Conservation (phyloP, 2,888 invertebrate species). For the Zaprionus obscuricornis region DNA sequence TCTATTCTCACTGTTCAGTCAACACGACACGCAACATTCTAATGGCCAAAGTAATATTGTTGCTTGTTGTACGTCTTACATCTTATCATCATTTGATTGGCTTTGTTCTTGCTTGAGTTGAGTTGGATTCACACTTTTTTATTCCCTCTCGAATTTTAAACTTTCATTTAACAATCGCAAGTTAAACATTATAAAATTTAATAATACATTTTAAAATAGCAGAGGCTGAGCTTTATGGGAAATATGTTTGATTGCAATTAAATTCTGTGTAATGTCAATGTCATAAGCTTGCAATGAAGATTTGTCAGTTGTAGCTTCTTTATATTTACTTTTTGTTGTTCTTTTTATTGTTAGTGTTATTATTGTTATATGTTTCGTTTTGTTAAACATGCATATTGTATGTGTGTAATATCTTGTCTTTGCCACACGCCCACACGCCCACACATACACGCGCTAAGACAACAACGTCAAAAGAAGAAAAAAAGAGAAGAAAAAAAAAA, state of each 20-base stretch:
- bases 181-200: no score
- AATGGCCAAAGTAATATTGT: conserved; percentile 15
- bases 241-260: not conserved
- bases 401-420: conserved; percentile 8
- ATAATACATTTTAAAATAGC: no score
- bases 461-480: not conserved
- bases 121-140: no score
- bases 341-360: conserved; percentile 7
- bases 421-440: conserved; percentile 2
- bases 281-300: conserved; percentile 31
- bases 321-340: no score
- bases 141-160: no score
- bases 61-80: conserved; percentile 21
- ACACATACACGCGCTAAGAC: conserved; percentile 20
- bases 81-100: conserved; percentile 34
- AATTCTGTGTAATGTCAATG: conserved; percentile 17
- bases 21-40: conserved; percentile 27
- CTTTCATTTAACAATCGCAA: no score
- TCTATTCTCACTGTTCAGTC: conserved; percentile 12
- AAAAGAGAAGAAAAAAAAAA: conserved; percentile 20
- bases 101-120: no score
- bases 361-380: conserved; percentile 22
- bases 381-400: conserved; percentile 60
- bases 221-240: no score
- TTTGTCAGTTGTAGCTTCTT: no score